Conservation (phyloP, 2,797 vertebrate species). For the Crenichthys baileyi region DNA sequence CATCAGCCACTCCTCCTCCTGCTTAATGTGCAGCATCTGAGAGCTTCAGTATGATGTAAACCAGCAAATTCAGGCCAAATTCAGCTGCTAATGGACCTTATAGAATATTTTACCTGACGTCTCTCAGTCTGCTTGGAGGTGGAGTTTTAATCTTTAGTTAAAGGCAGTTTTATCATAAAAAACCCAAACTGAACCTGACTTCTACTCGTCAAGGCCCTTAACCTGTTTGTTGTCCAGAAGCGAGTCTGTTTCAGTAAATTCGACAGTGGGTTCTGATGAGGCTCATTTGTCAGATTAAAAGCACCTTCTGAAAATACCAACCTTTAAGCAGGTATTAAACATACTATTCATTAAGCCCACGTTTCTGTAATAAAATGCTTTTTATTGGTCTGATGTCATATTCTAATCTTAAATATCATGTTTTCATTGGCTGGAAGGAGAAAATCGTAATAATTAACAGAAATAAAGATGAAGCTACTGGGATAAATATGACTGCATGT, state of each 20-base stretch:
- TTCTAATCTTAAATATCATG: neutral
- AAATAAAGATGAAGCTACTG: too few species aligned
- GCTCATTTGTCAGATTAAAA: neutral
- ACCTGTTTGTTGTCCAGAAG: neutral
- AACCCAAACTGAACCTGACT: neutral
- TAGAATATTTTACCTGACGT: neutral
- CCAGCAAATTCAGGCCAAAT: neutral
- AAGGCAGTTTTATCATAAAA: neutral
- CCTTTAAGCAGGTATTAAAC: neutral
- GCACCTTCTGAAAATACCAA: neutral
- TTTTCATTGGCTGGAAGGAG: neutral
- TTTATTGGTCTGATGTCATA: neutral
- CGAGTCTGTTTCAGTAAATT: neutral
- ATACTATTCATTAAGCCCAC: neutral
- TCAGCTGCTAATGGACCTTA: neutral
- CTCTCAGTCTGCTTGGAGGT: neutral
- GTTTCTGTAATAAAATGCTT: neutral
- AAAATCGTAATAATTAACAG: neutral
- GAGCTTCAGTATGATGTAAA: neutral
- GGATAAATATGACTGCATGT: too few species aligned
- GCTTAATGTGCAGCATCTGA: neutral
- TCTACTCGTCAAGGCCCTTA: neutral
- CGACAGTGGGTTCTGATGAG: neutral
- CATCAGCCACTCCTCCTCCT: conserved; percentile 7
- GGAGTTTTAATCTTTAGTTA: neutral